Conservation (phyloP, 1,140 invertebrate species). For the Drosophila suzukii region DNA sequence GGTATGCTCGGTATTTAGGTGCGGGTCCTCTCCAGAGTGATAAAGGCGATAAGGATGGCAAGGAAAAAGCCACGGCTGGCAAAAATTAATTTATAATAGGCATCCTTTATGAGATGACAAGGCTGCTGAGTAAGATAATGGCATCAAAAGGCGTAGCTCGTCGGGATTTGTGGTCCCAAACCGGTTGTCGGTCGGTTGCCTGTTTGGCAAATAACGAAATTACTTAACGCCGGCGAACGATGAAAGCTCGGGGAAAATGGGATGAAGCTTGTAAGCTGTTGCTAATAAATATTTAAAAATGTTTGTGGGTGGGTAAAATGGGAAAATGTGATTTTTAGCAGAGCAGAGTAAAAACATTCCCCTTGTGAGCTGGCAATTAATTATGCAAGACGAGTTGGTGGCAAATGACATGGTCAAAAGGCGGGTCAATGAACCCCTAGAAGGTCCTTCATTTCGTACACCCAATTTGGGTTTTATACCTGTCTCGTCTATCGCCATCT, state of each 20-base stretch:
- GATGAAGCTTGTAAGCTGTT: conserved; percentile 75
- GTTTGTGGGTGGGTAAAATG: conserved; percentile 56
- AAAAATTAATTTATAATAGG: conserved; percentile 84
- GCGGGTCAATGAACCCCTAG: conserved; percentile 26
- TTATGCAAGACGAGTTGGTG: conserved; percentile 50
- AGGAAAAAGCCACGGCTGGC: conserved; percentile 60
- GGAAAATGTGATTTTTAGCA: conserved; percentile 66
- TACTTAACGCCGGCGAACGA: conserved; percentile 64
- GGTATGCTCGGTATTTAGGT: conserved; percentile 60
- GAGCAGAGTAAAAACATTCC: neutral
- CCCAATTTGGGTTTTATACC: conserved; percentile 24
- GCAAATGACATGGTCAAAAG: conserved; percentile 25
- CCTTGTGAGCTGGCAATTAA: conserved; percentile 50
- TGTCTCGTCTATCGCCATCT: conserved; percentile 17
- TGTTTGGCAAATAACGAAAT: conserved; percentile 80
- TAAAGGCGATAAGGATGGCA: conserved; percentile 62
- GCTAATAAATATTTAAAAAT: conserved; percentile 82
- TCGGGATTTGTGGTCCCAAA: conserved; percentile 37
- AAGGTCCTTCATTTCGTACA: conserved; percentile 4
- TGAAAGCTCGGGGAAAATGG: conserved; percentile 47
- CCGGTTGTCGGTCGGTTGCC: conserved; percentile 33
- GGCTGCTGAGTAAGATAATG: conserved; percentile 82
- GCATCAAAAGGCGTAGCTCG: conserved; percentile 58
- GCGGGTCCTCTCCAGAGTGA: conserved; percentile 44
- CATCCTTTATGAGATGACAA: conserved; percentile 83